phyloP scores from a whole-genome alignment of 2,888 invertebrate species.

The Timandra comae region DNA sequence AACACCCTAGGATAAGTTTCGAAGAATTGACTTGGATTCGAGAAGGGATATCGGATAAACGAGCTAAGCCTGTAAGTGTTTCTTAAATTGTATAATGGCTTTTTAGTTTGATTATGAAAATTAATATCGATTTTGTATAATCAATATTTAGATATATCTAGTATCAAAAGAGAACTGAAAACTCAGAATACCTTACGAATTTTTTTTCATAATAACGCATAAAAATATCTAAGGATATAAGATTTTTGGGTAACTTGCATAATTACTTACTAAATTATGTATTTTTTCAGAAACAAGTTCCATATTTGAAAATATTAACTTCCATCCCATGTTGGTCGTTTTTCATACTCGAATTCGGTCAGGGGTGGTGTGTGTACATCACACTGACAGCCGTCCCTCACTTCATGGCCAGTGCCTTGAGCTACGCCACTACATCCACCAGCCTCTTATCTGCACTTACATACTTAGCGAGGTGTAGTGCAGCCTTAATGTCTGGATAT shows the following conservation, averaged over 20 bases:
- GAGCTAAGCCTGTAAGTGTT: constrained; percentile 3
- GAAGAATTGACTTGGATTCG: constrained; percentile 9
- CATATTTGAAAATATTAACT: constrained; percentile 65
- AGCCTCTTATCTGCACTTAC: constrained; percentile 21
- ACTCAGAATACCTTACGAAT: too few species aligned
- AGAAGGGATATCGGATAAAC: constrained; percentile 3
- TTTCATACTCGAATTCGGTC: constrained; percentile 78
- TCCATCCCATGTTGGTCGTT: constrained; percentile 79
- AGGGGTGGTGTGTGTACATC: constrained; percentile 80
- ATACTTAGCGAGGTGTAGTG: constrained; percentile 18
- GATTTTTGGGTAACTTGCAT: too few species aligned
- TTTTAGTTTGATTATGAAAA: too few species aligned
- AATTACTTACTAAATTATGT: too few species aligned
- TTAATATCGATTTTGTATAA: too few species aligned
- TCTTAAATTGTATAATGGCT: too few species aligned
- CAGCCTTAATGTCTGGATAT: constrained; percentile 18
- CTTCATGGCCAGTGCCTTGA: constrained; percentile 78
- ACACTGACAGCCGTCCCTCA: constrained; percentile 68
- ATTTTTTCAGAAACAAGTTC: constrained; percentile 51
- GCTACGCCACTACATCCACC: constrained; percentile 59
- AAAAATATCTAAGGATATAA: too few species aligned
- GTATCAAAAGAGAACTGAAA: too few species aligned
- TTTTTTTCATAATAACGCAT: too few species aligned
- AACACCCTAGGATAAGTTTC: constrained; percentile 66
- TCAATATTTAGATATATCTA: too few species aligned